Percentiles rank a stretch among this genome's conserved stretches.
Evolutionary conservation across 2,797 vertebrate genomes (phyloP).

Genomic region (Xenopus petersii): DNA sequence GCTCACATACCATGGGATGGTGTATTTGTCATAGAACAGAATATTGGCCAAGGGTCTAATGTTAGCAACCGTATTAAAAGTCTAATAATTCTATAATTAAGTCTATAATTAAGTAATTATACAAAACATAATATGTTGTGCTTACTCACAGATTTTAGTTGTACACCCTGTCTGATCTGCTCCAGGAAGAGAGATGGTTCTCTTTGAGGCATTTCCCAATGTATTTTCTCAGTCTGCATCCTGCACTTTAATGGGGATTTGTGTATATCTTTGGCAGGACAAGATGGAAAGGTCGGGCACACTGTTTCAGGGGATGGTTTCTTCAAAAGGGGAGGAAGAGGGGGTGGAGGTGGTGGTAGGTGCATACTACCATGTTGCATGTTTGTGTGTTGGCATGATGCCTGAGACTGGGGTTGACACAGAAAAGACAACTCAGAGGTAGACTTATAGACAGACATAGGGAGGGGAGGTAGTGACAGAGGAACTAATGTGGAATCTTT

Average conservation of each 20-base stretch:
- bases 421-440: not conserved
- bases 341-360: not conserved
- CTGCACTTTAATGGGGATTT: not conserved
- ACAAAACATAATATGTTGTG: too few relatives aligned
- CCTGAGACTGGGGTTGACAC: not conserved
- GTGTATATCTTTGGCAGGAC: not conserved
- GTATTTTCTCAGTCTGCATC: not conserved
- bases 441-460: not conserved
- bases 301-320: not conserved
- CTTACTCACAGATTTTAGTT: slow-evolving; percentile 40
- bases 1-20: too few relatives aligned
- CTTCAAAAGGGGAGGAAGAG: not conserved
- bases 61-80: too few relatives aligned
- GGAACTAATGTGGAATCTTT: not conserved
- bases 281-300: not conserved
- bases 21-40: too few relatives aligned
- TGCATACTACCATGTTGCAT: not conserved
- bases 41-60: too few relatives aligned
- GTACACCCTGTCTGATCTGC: slow-evolving; percentile 42
- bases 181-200: slow-evolving; percentile 19
- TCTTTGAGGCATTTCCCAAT: too few relatives aligned
- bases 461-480: not conserved
- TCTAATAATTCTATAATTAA: too few relatives aligned
- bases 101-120: too few relatives aligned
- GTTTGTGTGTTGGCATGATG: not conserved